phyloP scores from a whole-genome alignment of 2,888 invertebrate species.

The Trypoxylon attenuatum region DNA sequence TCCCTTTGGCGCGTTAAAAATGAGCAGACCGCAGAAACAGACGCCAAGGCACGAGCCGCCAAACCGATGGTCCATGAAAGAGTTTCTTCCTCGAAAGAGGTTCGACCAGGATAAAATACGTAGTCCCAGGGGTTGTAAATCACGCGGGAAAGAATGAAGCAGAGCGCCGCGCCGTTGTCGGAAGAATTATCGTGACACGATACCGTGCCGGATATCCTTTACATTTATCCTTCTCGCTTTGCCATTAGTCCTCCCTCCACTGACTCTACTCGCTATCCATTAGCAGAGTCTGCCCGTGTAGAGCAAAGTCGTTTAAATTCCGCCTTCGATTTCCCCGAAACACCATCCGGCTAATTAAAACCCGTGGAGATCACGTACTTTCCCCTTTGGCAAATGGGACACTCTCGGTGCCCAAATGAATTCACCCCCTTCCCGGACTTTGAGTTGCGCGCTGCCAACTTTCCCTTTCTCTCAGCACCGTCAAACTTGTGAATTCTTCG shows the following conservation, averaged over 20 bases:
- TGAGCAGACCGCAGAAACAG: too few species aligned
- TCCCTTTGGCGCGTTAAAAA: neutral
- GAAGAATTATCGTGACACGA: slow-evolving; percentile 30
- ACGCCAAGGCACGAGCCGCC: neutral
- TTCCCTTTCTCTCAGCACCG: too few species aligned
- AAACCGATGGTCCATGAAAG: neutral
- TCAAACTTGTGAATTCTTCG: too few species aligned
- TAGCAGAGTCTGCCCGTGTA: neutral
- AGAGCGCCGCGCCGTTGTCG: neutral
- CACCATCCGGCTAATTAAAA: neutral
- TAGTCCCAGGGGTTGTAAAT: slow-evolving; percentile 16
- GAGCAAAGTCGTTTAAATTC: neutral
- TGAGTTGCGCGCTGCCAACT: too few species aligned
- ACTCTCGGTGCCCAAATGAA: too few species aligned
- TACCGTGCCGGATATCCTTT: slow-evolving; percentile 18
- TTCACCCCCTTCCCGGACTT: too few species aligned
- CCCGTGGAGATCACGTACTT: neutral
- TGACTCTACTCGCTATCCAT: neutral
- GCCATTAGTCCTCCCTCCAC: neutral
- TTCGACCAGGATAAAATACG: slow-evolving; percentile 17
- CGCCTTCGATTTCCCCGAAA: neutral
- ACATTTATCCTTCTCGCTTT: slow-evolving; percentile 10
- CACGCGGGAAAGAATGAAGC: neutral
- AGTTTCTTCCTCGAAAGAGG: slow-evolving; percentile 1
- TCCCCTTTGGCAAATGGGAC: neutral